Evolutionary conservation across 2,888 invertebrate genomes (phyloP).

Genomic region (Mamestra brassicae): DNA sequence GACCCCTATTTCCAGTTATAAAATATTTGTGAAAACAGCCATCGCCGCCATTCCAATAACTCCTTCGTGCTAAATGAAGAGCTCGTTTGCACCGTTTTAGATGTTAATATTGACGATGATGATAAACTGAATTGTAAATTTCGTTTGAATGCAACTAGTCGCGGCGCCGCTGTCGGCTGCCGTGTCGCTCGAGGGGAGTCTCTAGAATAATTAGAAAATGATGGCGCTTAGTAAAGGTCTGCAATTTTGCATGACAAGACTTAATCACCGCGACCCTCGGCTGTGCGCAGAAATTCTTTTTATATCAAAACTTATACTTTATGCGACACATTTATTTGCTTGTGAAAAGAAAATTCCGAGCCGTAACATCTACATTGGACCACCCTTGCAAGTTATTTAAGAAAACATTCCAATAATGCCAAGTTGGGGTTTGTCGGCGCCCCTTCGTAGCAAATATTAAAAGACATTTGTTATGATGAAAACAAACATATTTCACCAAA

Average conservation of each 20-base stretch:
- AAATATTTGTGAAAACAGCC: slow-evolving; percentile 46
- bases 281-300: slow-evolving; percentile 56
- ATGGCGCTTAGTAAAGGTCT: slow-evolving; percentile 72
- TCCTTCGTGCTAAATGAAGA: slow-evolving; percentile 62
- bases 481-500: slow-evolving; percentile 89
- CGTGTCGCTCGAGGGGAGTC: slow-evolving; percentile 62
- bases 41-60: slow-evolving; percentile 52
- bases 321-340: slow-evolving; percentile 54
- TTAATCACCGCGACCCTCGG: slow-evolving; percentile 72
- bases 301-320: slow-evolving; percentile 56
- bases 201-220: slow-evolving; percentile 69
- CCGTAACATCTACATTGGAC: slow-evolving; percentile 76
- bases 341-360: slow-evolving; percentile 55
- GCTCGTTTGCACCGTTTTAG: slow-evolving; percentile 75
- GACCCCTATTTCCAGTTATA: slow-evolving; percentile 43
- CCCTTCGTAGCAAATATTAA: slow-evolving; percentile 78
- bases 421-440: slow-evolving; percentile 73
- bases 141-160: slow-evolving; percentile 73
- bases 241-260: slow-evolving; percentile 82
- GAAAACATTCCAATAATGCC: slow-evolving; percentile 81
- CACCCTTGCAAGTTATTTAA: slow-evolving; percentile 86
- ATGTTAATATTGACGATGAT: slow-evolving; percentile 75
- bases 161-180: slow-evolving; percentile 61
- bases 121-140: slow-evolving; percentile 78
- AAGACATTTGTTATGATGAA: slow-evolving; percentile 84